Conservation (phyloP, 2,888 invertebrate species). For the Sesamia inferens region DNA sequence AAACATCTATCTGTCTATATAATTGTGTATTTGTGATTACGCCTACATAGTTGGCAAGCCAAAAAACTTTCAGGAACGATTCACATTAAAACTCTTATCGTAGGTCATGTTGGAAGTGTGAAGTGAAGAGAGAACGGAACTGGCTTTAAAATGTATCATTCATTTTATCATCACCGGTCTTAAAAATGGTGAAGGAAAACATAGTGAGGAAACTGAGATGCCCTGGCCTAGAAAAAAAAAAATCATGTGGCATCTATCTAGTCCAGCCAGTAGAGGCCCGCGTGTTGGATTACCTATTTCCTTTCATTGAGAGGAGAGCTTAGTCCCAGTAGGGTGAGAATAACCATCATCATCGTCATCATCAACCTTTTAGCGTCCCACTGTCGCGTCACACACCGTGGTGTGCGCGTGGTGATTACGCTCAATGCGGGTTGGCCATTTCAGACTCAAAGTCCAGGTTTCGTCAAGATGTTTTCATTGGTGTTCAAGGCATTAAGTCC, state of each 20-base stretch:
- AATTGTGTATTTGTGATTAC: not conserved
- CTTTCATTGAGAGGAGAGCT: not conserved
- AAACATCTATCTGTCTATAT: not conserved
- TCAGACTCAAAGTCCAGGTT: too few species aligned
- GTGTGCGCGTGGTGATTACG: too few species aligned
- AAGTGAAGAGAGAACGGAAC: not conserved
- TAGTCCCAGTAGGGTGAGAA: too few species aligned
- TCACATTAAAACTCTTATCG: conserved; percentile 25
- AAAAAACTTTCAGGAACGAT: not conserved
- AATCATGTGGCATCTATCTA: not conserved
- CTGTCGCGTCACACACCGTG: too few species aligned
- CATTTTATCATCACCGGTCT: not conserved
- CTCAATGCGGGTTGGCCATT: too few species aligned
- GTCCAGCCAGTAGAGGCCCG: not conserved
- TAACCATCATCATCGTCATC: too few species aligned
- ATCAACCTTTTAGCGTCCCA: too few species aligned
- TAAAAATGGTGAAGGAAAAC: not conserved
- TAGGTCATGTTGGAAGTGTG: conserved; percentile 24
- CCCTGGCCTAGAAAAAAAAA: not conserved
- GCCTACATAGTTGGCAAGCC: conserved; percentile 4
- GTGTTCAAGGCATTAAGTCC: too few species aligned
- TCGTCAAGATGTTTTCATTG: too few species aligned
- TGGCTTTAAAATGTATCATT: not conserved
- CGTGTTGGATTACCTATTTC: not conserved
- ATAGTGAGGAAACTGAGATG: not conserved